Percentiles rank a stretch among this genome's conserved stretches.
phyloP scores from a whole-genome alignment of 2,888 invertebrate genomes.

The Tigriopus californicus region DNA sequence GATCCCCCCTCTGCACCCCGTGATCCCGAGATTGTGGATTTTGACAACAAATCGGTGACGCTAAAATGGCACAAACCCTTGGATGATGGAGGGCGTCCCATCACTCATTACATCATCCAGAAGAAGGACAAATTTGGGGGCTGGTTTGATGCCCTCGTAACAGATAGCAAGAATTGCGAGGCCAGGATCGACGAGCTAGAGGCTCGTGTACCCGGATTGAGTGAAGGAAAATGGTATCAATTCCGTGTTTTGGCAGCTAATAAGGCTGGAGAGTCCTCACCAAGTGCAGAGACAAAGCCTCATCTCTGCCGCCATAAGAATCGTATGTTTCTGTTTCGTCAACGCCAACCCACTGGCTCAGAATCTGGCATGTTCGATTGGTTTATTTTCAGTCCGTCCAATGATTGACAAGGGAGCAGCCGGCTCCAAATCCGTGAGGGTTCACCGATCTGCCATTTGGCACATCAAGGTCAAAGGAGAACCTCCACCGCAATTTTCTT shows the following conservation, averaged over 20 bases:
- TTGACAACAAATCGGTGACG: conserved; percentile 80
- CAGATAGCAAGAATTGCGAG: conserved; percentile 21
- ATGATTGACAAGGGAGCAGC: conserved; percentile 8
- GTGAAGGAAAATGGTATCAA: conserved; percentile 81
- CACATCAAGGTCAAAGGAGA: conserved; percentile 34
- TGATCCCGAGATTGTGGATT: conserved; percentile 57
- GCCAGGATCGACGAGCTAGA: conserved; percentile 17
- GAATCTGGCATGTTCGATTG: neutral
- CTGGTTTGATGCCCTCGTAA: conserved; percentile 17
- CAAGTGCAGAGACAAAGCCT: conserved; percentile 27
- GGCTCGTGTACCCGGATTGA: conserved; percentile 48
- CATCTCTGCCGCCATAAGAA: conserved; percentile 29
- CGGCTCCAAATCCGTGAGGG: conserved; percentile 26
- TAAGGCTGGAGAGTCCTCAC: conserved; percentile 51
- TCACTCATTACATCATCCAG: conserved; percentile 79
- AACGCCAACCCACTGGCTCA: neutral
- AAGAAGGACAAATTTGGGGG: conserved; percentile 53
- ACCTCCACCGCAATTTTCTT: conserved; percentile 33
- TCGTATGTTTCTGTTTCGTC: conserved; percentile 22
- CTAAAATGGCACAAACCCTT: conserved; percentile 77
- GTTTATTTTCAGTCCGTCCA: neutral
- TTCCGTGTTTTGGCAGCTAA: conserved; percentile 79
- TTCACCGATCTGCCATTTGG: conserved; percentile 30
- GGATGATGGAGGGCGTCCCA: conserved; percentile 75
- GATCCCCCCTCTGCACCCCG: conserved; percentile 28